Percentiles rank a stretch among this genome's conserved stretches.
phyloP scores from a whole-genome alignment of 2,113 vertebrate species.

The Greenwoodochromis staneri region DNA sequence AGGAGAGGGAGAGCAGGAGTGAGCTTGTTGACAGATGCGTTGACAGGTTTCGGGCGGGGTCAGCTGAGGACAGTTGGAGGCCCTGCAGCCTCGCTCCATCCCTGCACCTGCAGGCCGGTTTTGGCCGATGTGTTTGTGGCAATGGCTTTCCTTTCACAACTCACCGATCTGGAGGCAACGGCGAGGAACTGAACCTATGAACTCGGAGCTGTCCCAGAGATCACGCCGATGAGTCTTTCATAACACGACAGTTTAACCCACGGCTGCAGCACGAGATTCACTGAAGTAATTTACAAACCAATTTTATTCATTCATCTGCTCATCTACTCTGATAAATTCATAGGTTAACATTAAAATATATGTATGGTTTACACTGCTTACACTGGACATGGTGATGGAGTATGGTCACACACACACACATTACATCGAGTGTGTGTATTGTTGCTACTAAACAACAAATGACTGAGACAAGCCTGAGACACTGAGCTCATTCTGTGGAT shows the following conservation, averaged over 20 bases:
- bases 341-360: background rate
- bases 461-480: background rate
- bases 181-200: background rate
- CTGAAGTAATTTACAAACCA: background rate
- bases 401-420: background rate
- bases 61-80: background rate
- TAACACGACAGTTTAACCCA: background rate
- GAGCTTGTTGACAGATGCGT: constrained; percentile 3
- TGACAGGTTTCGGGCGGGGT: background rate
- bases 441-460: background rate
- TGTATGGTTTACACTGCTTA: background rate
- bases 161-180: background rate
- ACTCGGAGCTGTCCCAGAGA: background rate
- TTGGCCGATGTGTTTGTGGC: background rate
- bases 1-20: background rate
- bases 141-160: constrained; percentile 16
- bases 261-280: background rate
- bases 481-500: background rate
- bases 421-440: background rate
- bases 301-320: background rate
- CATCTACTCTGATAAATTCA: background rate
- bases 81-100: background rate
- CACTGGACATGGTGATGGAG: background rate
- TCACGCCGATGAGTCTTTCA: background rate
- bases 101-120: background rate